Conservation (phyloP, 2,797 vertebrate genomes). For the Propithecus perrieri region DNA sequence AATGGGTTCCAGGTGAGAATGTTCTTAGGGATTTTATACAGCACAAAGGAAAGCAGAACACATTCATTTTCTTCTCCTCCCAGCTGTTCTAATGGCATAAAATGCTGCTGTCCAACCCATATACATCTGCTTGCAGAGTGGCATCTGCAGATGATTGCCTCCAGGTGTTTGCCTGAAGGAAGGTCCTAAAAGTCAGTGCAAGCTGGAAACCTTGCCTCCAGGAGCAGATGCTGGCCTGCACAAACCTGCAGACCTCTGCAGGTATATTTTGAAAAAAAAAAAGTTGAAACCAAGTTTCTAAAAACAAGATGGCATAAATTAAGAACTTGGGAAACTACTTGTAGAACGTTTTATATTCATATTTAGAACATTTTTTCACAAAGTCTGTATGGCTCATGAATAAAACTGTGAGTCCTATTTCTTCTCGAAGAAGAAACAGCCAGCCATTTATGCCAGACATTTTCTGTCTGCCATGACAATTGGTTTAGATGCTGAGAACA, state of each 20-base stretch:
- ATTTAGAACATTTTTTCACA: neutral
- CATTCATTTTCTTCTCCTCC: constrained; percentile 80
- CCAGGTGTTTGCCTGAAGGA: constrained; percentile 72
- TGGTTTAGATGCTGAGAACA: neutral
- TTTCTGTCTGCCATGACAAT: constrained; percentile 1
- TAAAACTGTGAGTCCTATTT: neutral
- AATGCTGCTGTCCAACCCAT: constrained; percentile 43
- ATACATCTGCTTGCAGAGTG: constrained; percentile 52
- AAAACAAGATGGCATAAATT: constrained; percentile 26
- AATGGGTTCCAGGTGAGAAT: constrained; percentile 77
- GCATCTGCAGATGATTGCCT: constrained; percentile 72
- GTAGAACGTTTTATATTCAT: neutral
- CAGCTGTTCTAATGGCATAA: constrained; percentile 72
- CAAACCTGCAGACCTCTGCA: constrained; percentile 58
- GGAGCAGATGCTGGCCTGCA: constrained; percentile 51
- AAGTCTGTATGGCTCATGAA: neutral
- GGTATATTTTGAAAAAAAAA: constrained; percentile 53
- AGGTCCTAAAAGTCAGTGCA: constrained; percentile 20
- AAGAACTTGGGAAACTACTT: neutral
- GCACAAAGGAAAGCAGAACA: constrained; percentile 77
- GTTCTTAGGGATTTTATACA: constrained; percentile 67
- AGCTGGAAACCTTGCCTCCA: constrained; percentile 36
- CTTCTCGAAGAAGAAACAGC: constrained; percentile 27
- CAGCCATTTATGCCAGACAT: neutral
- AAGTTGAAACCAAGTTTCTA: constrained; percentile 41